Evolutionary conservation across 2,888 invertebrate genomes (phyloP), one percentile per base, ranked within the genome.

Genomic region (Eutolmus rufibarbis): DNA sequence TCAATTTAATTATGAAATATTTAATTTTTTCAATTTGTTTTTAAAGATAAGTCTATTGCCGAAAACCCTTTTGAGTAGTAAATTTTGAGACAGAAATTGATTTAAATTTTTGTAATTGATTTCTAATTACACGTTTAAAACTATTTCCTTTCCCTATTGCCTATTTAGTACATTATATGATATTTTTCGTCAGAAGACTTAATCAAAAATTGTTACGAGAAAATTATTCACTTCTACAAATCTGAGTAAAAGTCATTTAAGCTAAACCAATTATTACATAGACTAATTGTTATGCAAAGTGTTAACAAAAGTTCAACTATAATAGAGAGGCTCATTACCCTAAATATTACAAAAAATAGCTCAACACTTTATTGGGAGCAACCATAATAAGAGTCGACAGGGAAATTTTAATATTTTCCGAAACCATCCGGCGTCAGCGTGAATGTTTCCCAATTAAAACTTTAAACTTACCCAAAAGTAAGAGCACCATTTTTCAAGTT

Each of bases 401-500:
- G 28, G 19, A 5, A 28, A 66, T 76, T 76, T 76, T 76, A 76
- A 76, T 76, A 76, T 66, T 7, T 23, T 19, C 12, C 19, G 14
- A 19, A 28, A 23, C 66, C 8, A 28, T 23, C 14, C 28, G 16
- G n/a, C 31, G 37, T 37, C 16, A 37, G n/a, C 37, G 14, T n/a
- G 28, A 76, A 76, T 76, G 76, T 76, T 19, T 37, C 28, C 23
- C 66, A 66, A 37, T 37, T n/a, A 66, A 66, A 66, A 66, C 28
- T 66, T 43, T 89, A 89, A 87, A 91, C 89, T 90, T 86, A 90
- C 91, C 91, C 90, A 88, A 90, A 90, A 89, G 89, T 90, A 19
- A 90, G 84, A 2, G 89, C 88, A 37, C 90, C 90, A 89, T 91
- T 91, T 87, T 91, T 91, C 19, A 90, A 88, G 88, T 90, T 91